Conservation (phyloP, 2,888 invertebrate species). For the Therioaphis trifolii region DNA sequence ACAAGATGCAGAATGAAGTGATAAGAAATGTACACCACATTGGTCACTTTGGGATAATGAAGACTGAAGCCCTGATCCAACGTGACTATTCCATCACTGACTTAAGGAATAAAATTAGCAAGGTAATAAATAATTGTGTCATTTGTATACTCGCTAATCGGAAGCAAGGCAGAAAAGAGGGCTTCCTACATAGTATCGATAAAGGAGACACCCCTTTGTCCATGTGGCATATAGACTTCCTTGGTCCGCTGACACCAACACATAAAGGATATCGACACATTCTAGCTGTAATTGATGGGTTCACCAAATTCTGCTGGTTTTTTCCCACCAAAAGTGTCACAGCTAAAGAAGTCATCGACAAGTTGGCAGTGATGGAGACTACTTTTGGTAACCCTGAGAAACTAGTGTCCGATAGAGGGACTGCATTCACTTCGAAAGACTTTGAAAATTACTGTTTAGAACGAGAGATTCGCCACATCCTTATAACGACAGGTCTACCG, state of each 20-base stretch:
- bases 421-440: not conserved
- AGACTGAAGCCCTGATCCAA: not conserved
- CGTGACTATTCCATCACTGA: not conserved
- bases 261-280: not conserved
- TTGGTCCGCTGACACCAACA: not conserved
- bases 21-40: not conserved
- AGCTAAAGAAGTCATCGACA: not conserved
- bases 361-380: not conserved
- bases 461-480: not conserved
- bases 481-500: not conserved
- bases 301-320: slow-evolving; percentile 19
- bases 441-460: not conserved
- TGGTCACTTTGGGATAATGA: not conserved
- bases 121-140: not conserved
- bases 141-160: slow-evolving; percentile 15
- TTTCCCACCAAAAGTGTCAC: not conserved
- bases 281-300: not conserved
- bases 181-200: slow-evolving; percentile 7
- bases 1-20: not conserved
- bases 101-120: not conserved
- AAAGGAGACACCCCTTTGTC: slow-evolving; percentile 21
- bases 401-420: not conserved
- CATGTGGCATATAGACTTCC: slow-evolving; percentile 24
- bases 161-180: slow-evolving; percentile 64
- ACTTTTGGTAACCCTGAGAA: not conserved